A percentile compares a stretch with the other conserved stretches of the same genome.
Conservation (phyloP, 2,113 vertebrate species). For the Montifringilla adamsi region DNA sequence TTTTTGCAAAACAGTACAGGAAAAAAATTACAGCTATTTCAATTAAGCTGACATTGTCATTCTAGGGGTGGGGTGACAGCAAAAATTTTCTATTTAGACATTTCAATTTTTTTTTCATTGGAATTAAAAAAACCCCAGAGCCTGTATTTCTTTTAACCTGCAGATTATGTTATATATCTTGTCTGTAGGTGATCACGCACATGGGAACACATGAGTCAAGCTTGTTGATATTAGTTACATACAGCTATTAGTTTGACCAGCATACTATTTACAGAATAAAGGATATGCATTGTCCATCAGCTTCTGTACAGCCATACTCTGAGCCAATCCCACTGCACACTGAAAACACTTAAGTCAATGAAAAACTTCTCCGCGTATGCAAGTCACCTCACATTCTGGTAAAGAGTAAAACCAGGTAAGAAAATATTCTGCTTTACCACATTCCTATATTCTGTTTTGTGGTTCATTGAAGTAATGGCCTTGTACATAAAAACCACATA, state of each 20-base stretch:
- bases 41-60: background rate
- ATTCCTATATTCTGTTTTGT: background rate
- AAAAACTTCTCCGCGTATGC: background rate
- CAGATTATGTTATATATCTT: background rate
- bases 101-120: background rate
- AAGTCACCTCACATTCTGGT: background rate
- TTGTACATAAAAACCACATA: background rate
- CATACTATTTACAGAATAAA: background rate
- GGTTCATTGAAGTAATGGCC: background rate
- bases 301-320: background rate
- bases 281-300: background rate
- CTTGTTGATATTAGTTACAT: background rate
- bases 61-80: background rate
- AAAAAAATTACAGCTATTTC: background rate
- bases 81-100: background rate
- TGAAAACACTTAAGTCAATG: accelerated
- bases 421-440: background rate
- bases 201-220: background rate
- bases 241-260: background rate
- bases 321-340: background rate
- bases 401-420: background rate
- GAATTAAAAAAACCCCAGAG: background rate
- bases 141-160: background rate
- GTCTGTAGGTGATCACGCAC: background rate
- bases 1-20: background rate